Evolutionary conservation across 2,888 invertebrate genomes (phyloP).

Genomic region (Tenthredo notha): DNA sequence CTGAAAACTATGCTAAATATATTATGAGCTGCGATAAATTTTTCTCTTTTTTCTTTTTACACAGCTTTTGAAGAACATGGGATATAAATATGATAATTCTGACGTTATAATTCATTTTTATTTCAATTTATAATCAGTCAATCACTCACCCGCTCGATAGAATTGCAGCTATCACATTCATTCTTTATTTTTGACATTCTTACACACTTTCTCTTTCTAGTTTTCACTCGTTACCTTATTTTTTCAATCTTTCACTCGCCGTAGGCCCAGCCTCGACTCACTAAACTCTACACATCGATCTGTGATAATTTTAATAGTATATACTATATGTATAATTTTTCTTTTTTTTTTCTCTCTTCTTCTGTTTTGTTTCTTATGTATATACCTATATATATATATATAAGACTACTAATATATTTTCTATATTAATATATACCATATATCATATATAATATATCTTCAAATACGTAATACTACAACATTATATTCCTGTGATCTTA

Average conservation of each 20-base stretch:
- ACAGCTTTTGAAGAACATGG: conserved; percentile 10
- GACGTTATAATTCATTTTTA: background rate
- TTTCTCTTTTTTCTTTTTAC: too few relatives aligned
- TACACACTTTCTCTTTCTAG: background rate
- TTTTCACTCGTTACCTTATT: background rate
- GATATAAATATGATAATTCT: conserved; percentile 25
- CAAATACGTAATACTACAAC: conserved; percentile 46
- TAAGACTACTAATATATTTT: conserved; percentile 18
- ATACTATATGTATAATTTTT: conserved; percentile 22
- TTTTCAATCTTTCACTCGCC: conserved; percentile 56
- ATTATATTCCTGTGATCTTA: conserved; percentile 9
- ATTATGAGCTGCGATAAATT: conserved; percentile 22
- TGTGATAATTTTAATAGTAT: conserved; percentile 53
- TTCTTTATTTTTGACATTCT: conserved; percentile 10
- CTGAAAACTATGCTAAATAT: conserved; percentile 36
- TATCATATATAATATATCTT: conserved; percentile 16
- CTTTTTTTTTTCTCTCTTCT: background rate
- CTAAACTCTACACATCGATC: conserved; percentile 65
- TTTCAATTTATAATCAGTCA: background rate
- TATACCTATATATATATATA: conserved; percentile 12
- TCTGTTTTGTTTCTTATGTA: background rate
- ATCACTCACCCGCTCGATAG: conserved; percentile 14
- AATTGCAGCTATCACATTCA: conserved; percentile 44
- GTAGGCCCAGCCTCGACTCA: conserved; percentile 71
- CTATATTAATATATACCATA: conserved; percentile 31